Base-by-base conservation (phyloP, 2,888 invertebrate genomes). In the Lithosia quadra region DNA sequence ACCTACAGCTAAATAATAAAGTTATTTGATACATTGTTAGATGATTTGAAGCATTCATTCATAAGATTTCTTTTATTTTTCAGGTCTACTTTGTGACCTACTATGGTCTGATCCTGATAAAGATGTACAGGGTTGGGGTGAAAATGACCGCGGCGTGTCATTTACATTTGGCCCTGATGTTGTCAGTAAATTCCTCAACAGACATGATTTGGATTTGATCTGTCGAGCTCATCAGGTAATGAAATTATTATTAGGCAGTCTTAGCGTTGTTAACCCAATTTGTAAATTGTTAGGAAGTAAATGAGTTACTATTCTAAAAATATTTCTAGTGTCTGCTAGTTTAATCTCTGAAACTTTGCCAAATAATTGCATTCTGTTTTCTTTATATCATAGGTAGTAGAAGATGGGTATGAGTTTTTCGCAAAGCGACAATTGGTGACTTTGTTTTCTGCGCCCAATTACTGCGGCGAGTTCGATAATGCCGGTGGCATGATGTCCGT, bases 401-500 rank as follows among this genome's bases (percentile, higher is more conserved):
- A 99, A 94, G 99, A 99, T 94, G 99, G 99, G 2, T 99, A 99
- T 90, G 99, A 99, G 90, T 99, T 99, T 94, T 99, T 99, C 93
- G 99, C 99, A 21, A 99, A 99, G 91, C 96, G 99, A 74, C 99
- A 99, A 91, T 96, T 99, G 87, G 99, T 99, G 67, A 99, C 99
- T 1, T 94, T 99, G 67, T 99, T 99, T 94, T 99, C 99, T n/a
- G 99, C 99, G 59, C 99, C 99, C 36, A 99, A 99, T 92, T 99
- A 99, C 90, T 99, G 99, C 90, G 99, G 99, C n/a, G 99, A 99
- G 92, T 99, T 99, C 88, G 99, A 99, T 92, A 99, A 99, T 90
- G 99, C 99, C 65, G 99, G 99, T 68, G 99, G 99, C 74, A 99
- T 99, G 99, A 99, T 99, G 99, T 98, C 98, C 74, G 99, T 99